Evolutionary conservation across 2,113 vertebrate species (phyloP).

Genomic region (Brevimyrus niger): DNA sequence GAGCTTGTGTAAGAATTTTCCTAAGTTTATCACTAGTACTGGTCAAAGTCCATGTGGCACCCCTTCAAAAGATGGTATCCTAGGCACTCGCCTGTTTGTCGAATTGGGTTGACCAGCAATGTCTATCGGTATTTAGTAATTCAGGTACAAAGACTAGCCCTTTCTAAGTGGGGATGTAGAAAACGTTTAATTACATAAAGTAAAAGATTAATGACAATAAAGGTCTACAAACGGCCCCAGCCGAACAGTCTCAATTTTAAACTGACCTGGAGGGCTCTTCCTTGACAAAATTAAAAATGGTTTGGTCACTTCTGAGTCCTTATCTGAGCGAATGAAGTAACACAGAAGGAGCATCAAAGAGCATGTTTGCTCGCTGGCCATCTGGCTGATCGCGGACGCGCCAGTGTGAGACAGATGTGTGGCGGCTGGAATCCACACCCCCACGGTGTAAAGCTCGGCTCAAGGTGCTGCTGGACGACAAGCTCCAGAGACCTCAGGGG

Average conservation of each 20-base stretch:
- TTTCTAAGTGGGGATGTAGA: background rate
- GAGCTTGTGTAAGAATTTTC: background rate
- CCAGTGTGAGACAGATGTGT: background rate
- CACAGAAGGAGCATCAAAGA: background rate
- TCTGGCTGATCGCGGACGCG: background rate
- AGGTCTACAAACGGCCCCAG: background rate
- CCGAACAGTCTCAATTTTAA: background rate
- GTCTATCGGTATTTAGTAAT: background rate
- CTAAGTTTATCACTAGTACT: background rate
- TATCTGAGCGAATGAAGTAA: background rate
- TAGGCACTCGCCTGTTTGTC: background rate
- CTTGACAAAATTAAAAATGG: background rate
- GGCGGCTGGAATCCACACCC: background rate
- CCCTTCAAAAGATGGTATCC: background rate
- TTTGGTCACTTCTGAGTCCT: background rate
- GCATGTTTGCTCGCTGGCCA: background rate
- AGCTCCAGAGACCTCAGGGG: background rate
- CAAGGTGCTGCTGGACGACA: background rate
- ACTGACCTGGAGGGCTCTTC: background rate
- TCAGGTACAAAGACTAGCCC: background rate
- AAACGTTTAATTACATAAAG: background rate
- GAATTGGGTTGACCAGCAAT: background rate
- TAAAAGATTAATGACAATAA: background rate
- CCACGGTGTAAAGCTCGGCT: background rate
- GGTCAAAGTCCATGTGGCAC: background rate